Percentiles rank a stretch among this genome's conserved stretches.
phyloP scores from a whole-genome alignment of 2,888 invertebrate species.

The Ormyrus thymus region DNA sequence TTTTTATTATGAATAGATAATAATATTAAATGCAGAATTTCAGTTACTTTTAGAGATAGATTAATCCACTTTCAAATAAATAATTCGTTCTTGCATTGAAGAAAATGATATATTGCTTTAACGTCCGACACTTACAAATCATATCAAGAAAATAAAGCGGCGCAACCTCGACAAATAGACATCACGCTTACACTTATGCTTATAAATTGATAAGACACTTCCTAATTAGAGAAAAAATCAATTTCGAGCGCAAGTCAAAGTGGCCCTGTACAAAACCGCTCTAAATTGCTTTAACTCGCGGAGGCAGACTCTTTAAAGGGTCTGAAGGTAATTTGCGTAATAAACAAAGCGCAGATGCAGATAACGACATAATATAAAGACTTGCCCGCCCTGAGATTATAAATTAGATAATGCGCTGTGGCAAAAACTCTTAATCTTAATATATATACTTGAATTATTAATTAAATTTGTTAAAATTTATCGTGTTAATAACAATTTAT shows the following conservation, averaged over 20 bases:
- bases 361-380: slow-evolving; percentile 35
- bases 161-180: not conserved
- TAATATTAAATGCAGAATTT: not conserved
- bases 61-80: not conserved
- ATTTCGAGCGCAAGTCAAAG: slow-evolving; percentile 6
- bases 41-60: not conserved
- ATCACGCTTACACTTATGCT: not conserved
- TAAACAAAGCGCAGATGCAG: slow-evolving; percentile 26
- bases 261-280: slow-evolving; percentile 20
- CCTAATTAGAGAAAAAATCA: slow-evolving; percentile 50
- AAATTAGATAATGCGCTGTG: slow-evolving; percentile 42
- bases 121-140: too few relatives aligned
- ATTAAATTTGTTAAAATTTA: too few relatives aligned
- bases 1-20: too few relatives aligned
- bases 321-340: slow-evolving; percentile 25
- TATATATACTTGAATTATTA: too few relatives aligned
- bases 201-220: slow-evolving; percentile 29
- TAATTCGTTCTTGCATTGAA: not conserved
- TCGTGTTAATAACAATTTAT: too few relatives aligned
- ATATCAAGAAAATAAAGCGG: not conserved
- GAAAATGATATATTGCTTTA: too few relatives aligned
- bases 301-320: slow-evolving; percentile 7
- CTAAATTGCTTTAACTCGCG: slow-evolving; percentile 24
- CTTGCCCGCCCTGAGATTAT: slow-evolving; percentile 13
- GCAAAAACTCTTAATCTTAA: not conserved